Percentiles rank a stretch among this genome's conserved stretches.
phyloP scores from a whole-genome alignment of 2,888 invertebrate genomes.

The Xanthorhoe spadicearia region DNA sequence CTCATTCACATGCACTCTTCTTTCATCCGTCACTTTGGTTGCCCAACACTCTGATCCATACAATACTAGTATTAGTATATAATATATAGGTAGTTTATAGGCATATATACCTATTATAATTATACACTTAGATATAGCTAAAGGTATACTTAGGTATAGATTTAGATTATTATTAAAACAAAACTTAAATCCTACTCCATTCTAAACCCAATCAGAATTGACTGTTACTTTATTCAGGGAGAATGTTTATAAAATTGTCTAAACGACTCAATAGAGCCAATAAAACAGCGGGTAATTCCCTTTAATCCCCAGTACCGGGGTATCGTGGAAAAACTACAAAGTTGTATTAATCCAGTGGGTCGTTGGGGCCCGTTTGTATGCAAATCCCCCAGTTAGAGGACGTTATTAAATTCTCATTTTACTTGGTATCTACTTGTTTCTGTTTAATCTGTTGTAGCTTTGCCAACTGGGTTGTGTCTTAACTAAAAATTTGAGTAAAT shows the following conservation, averaged over 20 bases:
- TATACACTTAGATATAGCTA: no score
- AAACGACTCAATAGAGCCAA: conserved; percentile 24
- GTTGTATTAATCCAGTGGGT: conserved; percentile 26
- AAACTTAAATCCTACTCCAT: neutral
- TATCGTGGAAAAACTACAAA: conserved; percentile 30
- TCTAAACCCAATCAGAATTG: neutral
- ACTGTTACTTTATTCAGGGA: neutral
- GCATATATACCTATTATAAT: no score
- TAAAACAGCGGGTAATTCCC: conserved; percentile 22
- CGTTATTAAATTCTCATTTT: conserved; percentile 32
- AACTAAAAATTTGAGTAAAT: neutral
- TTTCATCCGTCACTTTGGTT: no score
- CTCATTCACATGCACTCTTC: no score
- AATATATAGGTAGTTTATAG: no score
- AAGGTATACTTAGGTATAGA: no score
- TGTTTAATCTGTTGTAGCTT: neutral
- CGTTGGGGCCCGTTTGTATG: conserved; percentile 24
- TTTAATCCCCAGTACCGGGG: conserved; percentile 21
- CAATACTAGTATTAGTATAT: no score
- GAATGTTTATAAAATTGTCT: conserved; percentile 16
- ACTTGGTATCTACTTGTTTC: conserved; percentile 20
- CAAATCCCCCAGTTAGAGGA: conserved; percentile 29
- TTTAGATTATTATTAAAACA: no score
- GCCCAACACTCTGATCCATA: no score
- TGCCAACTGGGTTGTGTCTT: neutral